phyloP scores from a whole-genome alignment of 2,888 invertebrate species.

The Elmis aenea region DNA sequence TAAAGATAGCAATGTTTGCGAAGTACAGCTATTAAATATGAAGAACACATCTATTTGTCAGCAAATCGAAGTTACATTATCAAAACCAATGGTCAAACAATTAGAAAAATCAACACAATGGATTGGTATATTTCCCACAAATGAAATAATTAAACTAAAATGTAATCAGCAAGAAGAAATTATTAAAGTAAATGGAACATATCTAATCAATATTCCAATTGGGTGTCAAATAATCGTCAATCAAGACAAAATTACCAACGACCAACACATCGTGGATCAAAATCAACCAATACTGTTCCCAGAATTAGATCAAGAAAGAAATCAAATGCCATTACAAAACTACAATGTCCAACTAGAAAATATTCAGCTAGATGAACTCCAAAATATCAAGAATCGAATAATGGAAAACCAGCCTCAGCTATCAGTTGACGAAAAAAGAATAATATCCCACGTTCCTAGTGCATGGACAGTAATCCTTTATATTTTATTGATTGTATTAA shows the following conservation, averaged over 20 bases:
- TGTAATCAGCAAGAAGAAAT: constrained; percentile 1
- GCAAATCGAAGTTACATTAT: neutral
- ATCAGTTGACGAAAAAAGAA: neutral
- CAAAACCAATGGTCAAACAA: neutral
- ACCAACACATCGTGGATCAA: neutral
- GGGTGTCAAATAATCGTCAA: neutral
- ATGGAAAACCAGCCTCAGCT: constrained; percentile 1
- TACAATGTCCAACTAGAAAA: neutral
- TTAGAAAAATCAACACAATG: neutral
- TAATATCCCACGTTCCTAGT: neutral
- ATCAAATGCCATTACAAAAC: neutral
- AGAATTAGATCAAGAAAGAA: neutral
- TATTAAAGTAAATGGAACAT: constrained; percentile 1
- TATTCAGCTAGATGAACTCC: neutral
- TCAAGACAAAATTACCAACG: neutral
- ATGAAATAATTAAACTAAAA: neutral
- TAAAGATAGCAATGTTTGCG: neutral
- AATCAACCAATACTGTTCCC: neutral
- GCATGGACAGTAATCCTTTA: neutral
- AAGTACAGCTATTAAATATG: constrained; percentile 1
- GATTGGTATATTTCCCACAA: neutral
- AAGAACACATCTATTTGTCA: neutral
- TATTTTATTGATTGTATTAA: neutral
- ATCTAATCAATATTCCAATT: neutral
- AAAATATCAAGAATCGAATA: neutral